Evolutionary conservation across 2,113 vertebrate species (phyloP).

Genomic region (Takifugu flavidus): DNA sequence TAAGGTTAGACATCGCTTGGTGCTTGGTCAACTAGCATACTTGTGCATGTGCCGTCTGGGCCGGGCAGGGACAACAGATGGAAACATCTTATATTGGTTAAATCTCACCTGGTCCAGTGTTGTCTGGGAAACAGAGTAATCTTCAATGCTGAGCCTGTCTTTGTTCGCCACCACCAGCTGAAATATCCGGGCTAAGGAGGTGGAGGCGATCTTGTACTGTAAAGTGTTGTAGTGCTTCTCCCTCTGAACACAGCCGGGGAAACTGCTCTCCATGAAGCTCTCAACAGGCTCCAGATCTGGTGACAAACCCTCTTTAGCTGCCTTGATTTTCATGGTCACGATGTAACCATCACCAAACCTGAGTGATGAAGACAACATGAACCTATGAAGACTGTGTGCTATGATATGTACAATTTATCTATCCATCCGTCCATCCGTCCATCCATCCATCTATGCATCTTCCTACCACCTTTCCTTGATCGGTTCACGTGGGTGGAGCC

Average conservation of each 20-base stretch:
- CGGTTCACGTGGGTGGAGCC: too few relatives aligned
- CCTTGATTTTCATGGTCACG: constrained; percentile 91
- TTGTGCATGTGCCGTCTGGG: not conserved
- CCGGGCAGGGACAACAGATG: not conserved
- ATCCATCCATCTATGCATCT: too few relatives aligned
- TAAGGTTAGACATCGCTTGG: too few relatives aligned
- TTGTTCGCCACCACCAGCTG: constrained; percentile 90
- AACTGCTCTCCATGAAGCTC: constrained; percentile 84
- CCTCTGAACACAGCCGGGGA: constrained; percentile 85
- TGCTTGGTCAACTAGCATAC: too few relatives aligned
- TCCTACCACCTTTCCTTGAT: too few relatives aligned
- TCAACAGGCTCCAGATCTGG: constrained; percentile 85
- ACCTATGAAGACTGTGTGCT: not conserved
- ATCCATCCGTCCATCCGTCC: not conserved
- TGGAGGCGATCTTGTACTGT: constrained; percentile 88
- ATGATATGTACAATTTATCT: not conserved
- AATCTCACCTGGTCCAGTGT: constrained; percentile 89
- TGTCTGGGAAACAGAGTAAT: constrained; percentile 94
- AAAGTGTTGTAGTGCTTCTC: constrained; percentile 94
- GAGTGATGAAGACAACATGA: not conserved
- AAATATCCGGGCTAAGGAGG: constrained; percentile 92
- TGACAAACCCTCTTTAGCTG: constrained; percentile 72
- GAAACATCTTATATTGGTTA: not conserved
- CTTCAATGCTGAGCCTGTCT: constrained; percentile 88
- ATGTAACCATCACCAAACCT: constrained; percentile 97